A percentile compares a stretch with the other conserved stretches of the same genome.
Conservation (phyloP, 2,113 vertebrate species). For the Indri indri region DNA sequence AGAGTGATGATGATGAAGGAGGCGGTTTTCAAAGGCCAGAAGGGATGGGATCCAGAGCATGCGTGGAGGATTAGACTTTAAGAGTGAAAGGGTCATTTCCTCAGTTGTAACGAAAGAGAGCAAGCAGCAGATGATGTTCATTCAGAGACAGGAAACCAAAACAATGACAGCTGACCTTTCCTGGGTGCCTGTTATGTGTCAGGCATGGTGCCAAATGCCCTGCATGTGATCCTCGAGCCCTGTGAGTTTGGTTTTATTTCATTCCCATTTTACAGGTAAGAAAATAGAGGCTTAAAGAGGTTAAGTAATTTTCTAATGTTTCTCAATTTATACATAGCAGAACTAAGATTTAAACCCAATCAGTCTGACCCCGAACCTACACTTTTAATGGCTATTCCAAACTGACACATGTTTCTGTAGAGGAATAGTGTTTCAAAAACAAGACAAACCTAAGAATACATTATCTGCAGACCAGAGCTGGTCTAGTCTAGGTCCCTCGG, state of each 20-base stretch:
- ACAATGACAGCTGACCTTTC: neutral
- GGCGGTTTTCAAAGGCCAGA: neutral
- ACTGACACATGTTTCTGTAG: slow-evolving; percentile 12
- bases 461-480: neutral
- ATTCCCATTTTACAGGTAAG: slow-evolving; percentile 14
- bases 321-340: neutral
- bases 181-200: neutral
- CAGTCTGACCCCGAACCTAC: neutral
- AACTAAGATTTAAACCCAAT: slow-evolving; percentile 1
- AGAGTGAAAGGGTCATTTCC: neutral
- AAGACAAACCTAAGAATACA: neutral
- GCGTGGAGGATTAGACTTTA: neutral
- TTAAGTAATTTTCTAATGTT: neutral
- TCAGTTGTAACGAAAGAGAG: neutral
- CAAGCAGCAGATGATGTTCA: neutral
- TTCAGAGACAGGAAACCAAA: neutral
- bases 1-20: neutral
- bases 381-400: neutral
- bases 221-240: neutral
- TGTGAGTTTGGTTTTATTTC: neutral
- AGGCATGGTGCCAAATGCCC: neutral
- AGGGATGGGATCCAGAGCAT: neutral
- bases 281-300: slow-evolving; percentile 4
- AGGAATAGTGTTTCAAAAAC: neutral
- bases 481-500: neutral